These are phyloP conservation scores for Mactra quadrangularis DNA, from an alignment of 1,140 invertebrate genomes.

Conservation along the genomic window DNA sequence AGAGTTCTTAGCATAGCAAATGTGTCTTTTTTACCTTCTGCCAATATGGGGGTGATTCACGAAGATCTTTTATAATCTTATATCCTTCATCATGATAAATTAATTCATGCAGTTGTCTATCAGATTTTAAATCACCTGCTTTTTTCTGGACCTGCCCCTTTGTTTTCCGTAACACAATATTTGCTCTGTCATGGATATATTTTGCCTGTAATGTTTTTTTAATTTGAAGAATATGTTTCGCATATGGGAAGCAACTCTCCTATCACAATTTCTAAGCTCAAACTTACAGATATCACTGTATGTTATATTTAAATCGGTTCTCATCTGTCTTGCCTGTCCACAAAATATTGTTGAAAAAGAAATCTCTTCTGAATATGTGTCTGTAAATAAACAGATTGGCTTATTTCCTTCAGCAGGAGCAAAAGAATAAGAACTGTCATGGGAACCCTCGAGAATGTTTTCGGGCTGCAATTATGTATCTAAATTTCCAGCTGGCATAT, in stretches of 20 bases:
- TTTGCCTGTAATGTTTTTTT: slow-evolving; percentile 21
- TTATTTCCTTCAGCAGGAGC: slow-evolving; percentile 53
- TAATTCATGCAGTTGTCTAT: slow-evolving; percentile 22
- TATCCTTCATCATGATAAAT: slow-evolving; percentile 48
- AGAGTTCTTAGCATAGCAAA: slow-evolving; percentile 47
- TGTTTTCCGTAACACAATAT: slow-evolving; percentile 36
- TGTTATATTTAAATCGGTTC: neutral
- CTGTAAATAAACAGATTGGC: slow-evolving; percentile 37
- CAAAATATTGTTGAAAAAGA: slow-evolving; percentile 51
- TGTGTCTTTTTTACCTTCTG: slow-evolving; percentile 44
- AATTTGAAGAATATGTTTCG: slow-evolving; percentile 52
- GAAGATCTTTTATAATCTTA: slow-evolving; percentile 22
- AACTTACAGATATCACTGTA: slow-evolving; percentile 20
- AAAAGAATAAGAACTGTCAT: neutral
- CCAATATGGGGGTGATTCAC: slow-evolving; percentile 46
- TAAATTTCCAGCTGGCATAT: slow-evolving; percentile 17
- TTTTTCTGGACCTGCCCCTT: neutral
- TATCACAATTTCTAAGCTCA: neutral
- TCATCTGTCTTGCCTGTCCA: neutral
- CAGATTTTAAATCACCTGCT: neutral
- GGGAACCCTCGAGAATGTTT: neutral
- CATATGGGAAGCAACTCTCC: slow-evolving; percentile 48
- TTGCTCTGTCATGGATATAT: slow-evolving; percentile 31
- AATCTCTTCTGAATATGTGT: slow-evolving; percentile 52
- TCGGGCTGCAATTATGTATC: slow-evolving; percentile 33